phyloP scores from a whole-genome alignment of 2,113 vertebrate species.

The Scolopax mira region DNA sequence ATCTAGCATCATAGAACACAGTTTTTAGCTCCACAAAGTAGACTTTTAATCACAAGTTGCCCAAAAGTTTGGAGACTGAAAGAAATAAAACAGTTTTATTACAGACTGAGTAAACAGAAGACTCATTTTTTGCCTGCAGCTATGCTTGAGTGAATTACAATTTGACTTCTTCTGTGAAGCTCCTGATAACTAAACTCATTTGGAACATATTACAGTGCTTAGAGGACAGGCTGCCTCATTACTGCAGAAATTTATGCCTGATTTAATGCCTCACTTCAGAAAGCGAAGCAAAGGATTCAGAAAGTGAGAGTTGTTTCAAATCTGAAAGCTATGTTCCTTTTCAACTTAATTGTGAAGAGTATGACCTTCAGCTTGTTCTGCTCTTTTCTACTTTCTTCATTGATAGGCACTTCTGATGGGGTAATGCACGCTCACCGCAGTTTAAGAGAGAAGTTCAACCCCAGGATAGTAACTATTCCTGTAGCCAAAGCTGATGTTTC shows the following conservation, averaged over 20 bases:
- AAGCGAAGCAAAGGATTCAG: background rate
- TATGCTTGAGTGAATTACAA: background rate
- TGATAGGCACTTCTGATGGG: background rate
- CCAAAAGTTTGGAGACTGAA: background rate
- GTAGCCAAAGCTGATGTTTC: background rate
- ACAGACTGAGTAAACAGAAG: background rate
- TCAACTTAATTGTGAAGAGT: background rate
- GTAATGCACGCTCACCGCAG: background rate
- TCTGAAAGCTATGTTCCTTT: background rate
- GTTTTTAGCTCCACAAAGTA: background rate
- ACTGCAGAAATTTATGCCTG: background rate
- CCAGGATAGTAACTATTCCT: background rate
- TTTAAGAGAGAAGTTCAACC: background rate
- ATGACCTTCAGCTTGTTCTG: constrained; percentile 22
- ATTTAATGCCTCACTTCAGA: constrained; percentile 28
- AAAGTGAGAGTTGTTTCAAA: background rate
- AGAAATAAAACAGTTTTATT: background rate
- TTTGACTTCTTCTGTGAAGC: background rate
- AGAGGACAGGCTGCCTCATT: constrained; percentile 1
- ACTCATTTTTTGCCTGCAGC: background rate
- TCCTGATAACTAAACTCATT: background rate
- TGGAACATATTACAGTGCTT: background rate
- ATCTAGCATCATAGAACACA: background rate
- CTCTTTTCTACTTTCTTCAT: background rate
- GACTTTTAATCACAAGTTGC: background rate